Base-by-base conservation (phyloP, 2,888 invertebrate species). In the Neria commutata region DNA sequence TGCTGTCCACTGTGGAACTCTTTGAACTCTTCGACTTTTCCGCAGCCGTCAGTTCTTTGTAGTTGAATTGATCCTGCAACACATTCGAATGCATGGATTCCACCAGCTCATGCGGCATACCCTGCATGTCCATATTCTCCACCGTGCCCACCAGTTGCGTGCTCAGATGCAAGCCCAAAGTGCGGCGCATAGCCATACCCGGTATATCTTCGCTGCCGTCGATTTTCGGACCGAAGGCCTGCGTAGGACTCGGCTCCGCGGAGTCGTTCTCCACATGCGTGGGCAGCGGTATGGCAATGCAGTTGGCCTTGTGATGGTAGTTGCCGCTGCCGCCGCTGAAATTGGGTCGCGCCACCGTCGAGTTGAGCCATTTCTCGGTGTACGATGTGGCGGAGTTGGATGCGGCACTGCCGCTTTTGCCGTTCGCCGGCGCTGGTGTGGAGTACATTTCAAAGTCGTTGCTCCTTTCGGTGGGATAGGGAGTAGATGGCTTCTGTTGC, bases 151-250 rank as follows among this genome's bases (percentile, higher is more conserved):
- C 66, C 3, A 71, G 42, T 0, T 68, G 67, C 1, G 75, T 64
- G 10, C 71, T 72, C 16, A 80, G 61, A 37, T 80, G 70, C 0
- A 80, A 57, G 16, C 73, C 76, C 37, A 81, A 60, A 1, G 68
- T 71, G 0, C 76, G 73, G 14, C 72, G 67, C 79, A 82, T 81
- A 25, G 82, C 81, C 2, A 81, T 82, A 2, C 82, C 82, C 0
- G 82, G 82, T 11, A 81, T 77, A 53, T 80, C 77, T 67, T 83
- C 84, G 19, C 33, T 67, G 6, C 65, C 61, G 52, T 75, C 77
- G 14, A 85, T 72, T 66, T 83, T 83, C 0, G 85, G 85, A 0
- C 86, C 86, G 68, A 86, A 86, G 0, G 85, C 84, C 59, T 83
- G 83, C 0, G 79, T 76, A 23, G 82, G 75, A 68, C 81, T 75